phyloP scores from a whole-genome alignment of 2,113 vertebrate genomes.

The Oenanthe oenanthe region DNA sequence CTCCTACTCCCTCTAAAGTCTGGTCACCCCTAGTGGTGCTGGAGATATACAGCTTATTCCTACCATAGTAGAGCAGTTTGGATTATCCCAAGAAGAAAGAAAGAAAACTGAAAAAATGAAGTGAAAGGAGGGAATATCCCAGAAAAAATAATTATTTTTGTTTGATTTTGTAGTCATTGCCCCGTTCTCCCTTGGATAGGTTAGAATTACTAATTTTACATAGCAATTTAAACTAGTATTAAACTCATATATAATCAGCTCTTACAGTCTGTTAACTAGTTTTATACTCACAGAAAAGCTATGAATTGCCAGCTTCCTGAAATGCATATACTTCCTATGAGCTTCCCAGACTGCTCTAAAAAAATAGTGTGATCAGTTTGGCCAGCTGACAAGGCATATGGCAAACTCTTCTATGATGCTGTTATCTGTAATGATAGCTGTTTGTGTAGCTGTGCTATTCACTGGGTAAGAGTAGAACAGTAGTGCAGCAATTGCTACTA shows the following conservation, averaged over 20 bases:
- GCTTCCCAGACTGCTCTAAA: background rate
- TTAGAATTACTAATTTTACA: background rate
- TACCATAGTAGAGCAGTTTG: background rate
- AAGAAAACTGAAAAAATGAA: background rate
- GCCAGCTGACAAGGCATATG: conserved; percentile 41
- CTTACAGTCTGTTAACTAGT: background rate
- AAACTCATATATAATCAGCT: background rate
- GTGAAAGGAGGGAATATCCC: background rate
- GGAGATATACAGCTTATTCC: background rate
- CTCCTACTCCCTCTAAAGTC: background rate
- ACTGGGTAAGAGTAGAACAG: background rate
- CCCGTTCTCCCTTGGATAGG: background rate
- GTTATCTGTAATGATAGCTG: conserved; percentile 36
- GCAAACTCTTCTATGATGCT: conserved; percentile 24
- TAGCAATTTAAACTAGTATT: background rate
- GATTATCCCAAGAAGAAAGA: background rate
- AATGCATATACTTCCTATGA: background rate
- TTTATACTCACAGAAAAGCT: background rate
- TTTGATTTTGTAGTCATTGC: background rate
- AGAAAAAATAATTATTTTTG: background rate
- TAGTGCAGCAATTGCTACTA: conserved; percentile 9
- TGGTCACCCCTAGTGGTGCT: background rate
- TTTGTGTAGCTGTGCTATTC: conserved; percentile 8
- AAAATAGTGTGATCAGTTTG: background rate
- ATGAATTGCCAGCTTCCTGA: background rate